Conservation (phyloP, 2,113 vertebrate species). For the Tapirus terrestris region DNA sequence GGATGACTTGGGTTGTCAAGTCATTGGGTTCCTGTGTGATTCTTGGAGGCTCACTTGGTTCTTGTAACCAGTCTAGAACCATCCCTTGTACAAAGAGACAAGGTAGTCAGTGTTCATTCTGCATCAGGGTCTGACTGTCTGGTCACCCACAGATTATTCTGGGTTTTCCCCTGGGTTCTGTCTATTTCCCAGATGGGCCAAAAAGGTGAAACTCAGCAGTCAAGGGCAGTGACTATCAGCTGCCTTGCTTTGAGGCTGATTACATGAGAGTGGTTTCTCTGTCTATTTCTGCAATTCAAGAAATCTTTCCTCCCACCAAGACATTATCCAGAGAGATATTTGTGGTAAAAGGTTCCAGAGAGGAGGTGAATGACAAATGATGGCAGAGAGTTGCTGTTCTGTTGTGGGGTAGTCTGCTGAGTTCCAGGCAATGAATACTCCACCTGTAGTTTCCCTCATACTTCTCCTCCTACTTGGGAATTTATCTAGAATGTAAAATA, state of each 20-base stretch:
- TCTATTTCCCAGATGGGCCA: not conserved
- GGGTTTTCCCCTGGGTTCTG: not conserved
- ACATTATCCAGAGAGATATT: too few species aligned
- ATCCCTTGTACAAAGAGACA: not conserved
- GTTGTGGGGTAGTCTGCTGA: too few species aligned
- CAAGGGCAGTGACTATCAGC: not conserved
- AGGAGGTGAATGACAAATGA: too few species aligned
- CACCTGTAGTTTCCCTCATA: not conserved
- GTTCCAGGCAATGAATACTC: not conserved
- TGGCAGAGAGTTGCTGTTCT: too few species aligned
- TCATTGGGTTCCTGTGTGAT: not conserved
- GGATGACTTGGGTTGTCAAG: accelerated
- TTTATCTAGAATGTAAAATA: not conserved
- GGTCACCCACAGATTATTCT: not conserved
- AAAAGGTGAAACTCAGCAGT: not conserved
- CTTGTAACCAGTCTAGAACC: not conserved
- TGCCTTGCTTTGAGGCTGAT: not conserved
- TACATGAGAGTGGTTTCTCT: not conserved
- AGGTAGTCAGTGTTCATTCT: not conserved
- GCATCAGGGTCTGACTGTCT: not conserved
- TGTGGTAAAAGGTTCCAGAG: too few species aligned
- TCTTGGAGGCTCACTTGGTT: too few species aligned
- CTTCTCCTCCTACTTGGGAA: not conserved
- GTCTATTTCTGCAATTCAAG: not conserved
- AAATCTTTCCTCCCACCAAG: not conserved